Percentiles rank a stretch among this genome's conserved stretches.
These are phyloP conservation scores for Hypercompe scribonia DNA, from an alignment of 2,888 invertebrate genomes.

Conservation along the genomic window DNA sequence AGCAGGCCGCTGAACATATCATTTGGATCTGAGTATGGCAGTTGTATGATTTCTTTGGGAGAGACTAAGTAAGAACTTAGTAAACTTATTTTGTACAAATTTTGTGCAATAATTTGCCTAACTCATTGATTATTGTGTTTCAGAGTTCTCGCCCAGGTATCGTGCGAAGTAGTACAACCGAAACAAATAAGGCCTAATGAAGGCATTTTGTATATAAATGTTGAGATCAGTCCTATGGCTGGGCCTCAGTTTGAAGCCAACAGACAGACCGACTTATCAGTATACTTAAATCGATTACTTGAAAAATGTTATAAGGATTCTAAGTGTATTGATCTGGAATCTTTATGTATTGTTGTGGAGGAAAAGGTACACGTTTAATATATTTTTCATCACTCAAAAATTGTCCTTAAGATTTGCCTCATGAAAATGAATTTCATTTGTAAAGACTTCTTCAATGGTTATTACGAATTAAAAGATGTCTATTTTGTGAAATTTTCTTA, in stretches of 20 bases:
- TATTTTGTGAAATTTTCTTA: background rate
- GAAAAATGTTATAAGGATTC: slow-evolving; percentile 97
- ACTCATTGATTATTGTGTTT: background rate
- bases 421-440: background rate
- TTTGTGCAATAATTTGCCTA: background rate
- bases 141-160: slow-evolving; percentile 95
- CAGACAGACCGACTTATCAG: slow-evolving; percentile 89
- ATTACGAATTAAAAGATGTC: background rate
- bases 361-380: slow-evolving; percentile 89
- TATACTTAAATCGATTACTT: slow-evolving; percentile 92
- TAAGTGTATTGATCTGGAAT: slow-evolving; percentile 96
- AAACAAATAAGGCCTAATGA: slow-evolving; percentile 95
- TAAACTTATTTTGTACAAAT: background rate
- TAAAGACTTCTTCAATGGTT: background rate
- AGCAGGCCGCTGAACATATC: slow-evolving; percentile 90
- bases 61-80: slow-evolving; percentile 89
- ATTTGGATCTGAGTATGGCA: slow-evolving; percentile 94
- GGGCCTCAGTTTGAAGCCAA: slow-evolving; percentile 94
- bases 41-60: slow-evolving; percentile 92
- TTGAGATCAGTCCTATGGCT: slow-evolving; percentile 95
- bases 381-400: background rate
- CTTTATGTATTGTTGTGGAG: slow-evolving; percentile 96
- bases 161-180: slow-evolving; percentile 95
- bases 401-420: background rate
- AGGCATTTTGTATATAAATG: slow-evolving; percentile 94